Evolutionary conservation across 2,113 vertebrate species (phyloP).

Genomic region (Bothrops jararaca): DNA sequence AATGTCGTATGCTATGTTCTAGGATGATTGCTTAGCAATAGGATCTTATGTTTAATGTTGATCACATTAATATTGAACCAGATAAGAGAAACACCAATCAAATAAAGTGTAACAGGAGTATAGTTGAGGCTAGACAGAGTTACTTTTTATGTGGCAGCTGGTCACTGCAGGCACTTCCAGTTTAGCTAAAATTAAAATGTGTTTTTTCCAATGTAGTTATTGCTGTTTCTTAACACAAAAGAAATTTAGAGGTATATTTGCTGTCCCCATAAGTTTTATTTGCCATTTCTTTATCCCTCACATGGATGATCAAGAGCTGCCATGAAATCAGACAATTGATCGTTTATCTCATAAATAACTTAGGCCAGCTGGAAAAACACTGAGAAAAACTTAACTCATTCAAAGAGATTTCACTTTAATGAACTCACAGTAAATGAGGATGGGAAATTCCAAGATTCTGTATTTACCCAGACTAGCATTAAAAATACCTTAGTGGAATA

Average conservation of each 20-base stretch:
- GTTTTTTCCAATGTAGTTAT: background rate
- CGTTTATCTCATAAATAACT: background rate
- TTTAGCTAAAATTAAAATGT: background rate
- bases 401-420: background rate
- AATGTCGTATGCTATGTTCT: too few relatives aligned
- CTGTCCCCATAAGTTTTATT: background rate
- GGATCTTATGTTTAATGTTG: too few relatives aligned
- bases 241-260: background rate
- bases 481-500: background rate
- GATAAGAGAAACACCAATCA: too few relatives aligned
- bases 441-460: background rate
- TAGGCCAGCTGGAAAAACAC: background rate
- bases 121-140: too few relatives aligned
- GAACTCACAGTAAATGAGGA: background rate
- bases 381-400: background rate
- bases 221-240: background rate
- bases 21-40: too few relatives aligned
- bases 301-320: background rate
- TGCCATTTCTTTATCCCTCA: background rate
- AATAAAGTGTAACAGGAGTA: too few relatives aligned
- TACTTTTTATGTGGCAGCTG: background rate
- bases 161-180: background rate
- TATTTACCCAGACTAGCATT: background rate
- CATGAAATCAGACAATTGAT: background rate
- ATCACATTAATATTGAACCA: too few relatives aligned